These are phyloP conservation scores for Peromyscus eremicus DNA, from an alignment of 2,797 vertebrate species.

Conservation along the genomic window DNA sequence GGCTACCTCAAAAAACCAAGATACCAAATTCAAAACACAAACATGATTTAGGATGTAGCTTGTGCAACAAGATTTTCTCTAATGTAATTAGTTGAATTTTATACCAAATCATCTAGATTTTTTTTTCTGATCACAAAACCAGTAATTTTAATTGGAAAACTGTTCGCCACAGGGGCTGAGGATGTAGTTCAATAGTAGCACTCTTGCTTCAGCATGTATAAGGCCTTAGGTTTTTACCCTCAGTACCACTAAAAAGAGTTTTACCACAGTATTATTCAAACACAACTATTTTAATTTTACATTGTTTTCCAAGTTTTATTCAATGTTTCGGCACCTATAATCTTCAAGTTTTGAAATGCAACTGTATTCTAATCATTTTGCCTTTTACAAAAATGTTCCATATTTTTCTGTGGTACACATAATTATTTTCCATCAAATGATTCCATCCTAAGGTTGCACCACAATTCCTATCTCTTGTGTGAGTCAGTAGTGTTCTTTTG, in stretches of 20 bases:
- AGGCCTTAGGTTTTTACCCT: too few species aligned
- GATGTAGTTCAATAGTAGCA: background rate
- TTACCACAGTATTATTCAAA: conserved; percentile 29
- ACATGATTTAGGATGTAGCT: background rate
- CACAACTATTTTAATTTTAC: conserved; percentile 47
- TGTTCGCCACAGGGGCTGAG: background rate
- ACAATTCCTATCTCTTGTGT: conserved; percentile 39
- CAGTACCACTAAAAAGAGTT: background rate
- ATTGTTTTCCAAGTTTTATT: conserved; percentile 53
- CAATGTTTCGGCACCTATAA: background rate
- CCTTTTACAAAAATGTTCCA: conserved; percentile 19
- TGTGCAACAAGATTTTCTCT: conserved; percentile 4
- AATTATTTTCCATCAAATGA: conserved; percentile 34
- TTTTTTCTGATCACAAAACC: conserved; percentile 3
- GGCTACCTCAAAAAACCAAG: background rate
- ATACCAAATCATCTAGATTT: background rate
- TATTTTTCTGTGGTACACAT: background rate
- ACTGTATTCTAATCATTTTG: background rate
- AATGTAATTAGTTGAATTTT: background rate
- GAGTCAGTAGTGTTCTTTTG: background rate
- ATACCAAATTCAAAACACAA: background rate
- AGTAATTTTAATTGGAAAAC: conserved; percentile 27
- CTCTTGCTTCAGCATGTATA: background rate
- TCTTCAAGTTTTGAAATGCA: background rate
- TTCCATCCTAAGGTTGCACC: background rate